phyloP scores from a whole-genome alignment of 2,888 invertebrate genomes.

The Furcula furcula region DNA sequence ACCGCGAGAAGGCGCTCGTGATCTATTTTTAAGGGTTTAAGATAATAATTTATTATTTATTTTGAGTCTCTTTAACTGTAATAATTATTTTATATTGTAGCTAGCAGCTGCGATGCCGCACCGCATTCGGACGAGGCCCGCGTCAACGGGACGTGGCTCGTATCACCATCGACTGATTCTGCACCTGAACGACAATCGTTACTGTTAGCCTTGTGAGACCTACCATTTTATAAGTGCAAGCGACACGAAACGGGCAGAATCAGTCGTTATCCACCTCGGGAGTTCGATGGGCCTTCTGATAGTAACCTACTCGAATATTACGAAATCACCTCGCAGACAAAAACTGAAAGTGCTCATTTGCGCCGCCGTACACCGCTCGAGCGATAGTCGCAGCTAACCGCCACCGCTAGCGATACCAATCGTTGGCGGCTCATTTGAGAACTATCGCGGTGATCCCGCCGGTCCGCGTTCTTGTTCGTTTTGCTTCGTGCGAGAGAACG shows the following conservation, averaged over 20 bases:
- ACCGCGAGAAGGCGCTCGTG: slow-evolving; percentile 82
- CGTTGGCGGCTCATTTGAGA: slow-evolving; percentile 55
- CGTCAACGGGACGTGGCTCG: slow-evolving; percentile 73
- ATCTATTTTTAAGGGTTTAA: slow-evolving; percentile 82
- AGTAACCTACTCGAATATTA: slow-evolving; percentile 26
- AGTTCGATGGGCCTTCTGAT: slow-evolving; percentile 45
- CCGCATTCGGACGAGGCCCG: slow-evolving; percentile 74
- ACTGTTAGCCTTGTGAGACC: slow-evolving; percentile 1
- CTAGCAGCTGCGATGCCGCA: slow-evolving; percentile 74
- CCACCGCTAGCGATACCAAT: slow-evolving; percentile 51
- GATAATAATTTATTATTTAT: slow-evolving; percentile 83
- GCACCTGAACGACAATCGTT: slow-evolving; percentile 31
- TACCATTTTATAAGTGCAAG: slow-evolving; percentile 8
- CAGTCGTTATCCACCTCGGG: slow-evolving; percentile 50
- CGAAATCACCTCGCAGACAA: slow-evolving; percentile 19
- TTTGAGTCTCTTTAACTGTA: slow-evolving; percentile 81
- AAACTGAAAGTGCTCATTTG: slow-evolving; percentile 38
- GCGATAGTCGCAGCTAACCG: slow-evolving; percentile 34
- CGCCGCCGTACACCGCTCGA: slow-evolving; percentile 34
- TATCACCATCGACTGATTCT: slow-evolving; percentile 48
- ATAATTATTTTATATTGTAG: slow-evolving; percentile 71
- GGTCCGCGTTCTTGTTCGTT: slow-evolving; percentile 58
- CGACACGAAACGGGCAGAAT: slow-evolving; percentile 37
- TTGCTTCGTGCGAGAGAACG: slow-evolving; percentile 67
- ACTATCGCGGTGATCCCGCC: slow-evolving; percentile 41